Conservation (phyloP, 2,797 vertebrate species). For the Gymnoscopelus braueri region DNA sequence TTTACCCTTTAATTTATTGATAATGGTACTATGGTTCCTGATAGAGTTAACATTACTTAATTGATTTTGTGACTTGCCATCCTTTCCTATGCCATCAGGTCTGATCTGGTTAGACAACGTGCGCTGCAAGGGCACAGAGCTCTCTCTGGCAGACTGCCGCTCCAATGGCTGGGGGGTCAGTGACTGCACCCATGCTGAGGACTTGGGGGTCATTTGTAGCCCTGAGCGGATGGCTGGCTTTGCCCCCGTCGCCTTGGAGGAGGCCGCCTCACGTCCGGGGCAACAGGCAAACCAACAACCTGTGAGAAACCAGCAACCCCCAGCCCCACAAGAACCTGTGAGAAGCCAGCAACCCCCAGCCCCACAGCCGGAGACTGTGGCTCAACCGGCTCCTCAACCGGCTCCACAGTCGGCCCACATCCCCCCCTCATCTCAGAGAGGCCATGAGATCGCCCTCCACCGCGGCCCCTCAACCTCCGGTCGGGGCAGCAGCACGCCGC, state of each 20-base stretch:
- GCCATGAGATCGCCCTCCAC: slow-evolving; percentile 81
- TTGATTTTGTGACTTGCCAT: background rate
- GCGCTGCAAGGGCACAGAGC: slow-evolving; percentile 86
- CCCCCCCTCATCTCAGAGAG: slow-evolving; percentile 52
- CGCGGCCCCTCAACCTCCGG: slow-evolving; percentile 57
- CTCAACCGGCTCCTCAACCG: slow-evolving; percentile 25
- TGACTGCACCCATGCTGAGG: slow-evolving; percentile 93
- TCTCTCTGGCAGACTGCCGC: slow-evolving; percentile 85
- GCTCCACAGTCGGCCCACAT: background rate
- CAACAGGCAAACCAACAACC: slow-evolving; percentile 45
- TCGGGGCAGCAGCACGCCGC: slow-evolving; percentile 54
- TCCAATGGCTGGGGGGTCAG: slow-evolving; percentile 95
- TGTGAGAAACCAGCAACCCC: slow-evolving; percentile 34
- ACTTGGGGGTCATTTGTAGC: slow-evolving; percentile 90
- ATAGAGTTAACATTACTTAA: too few species aligned
- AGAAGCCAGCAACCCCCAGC: slow-evolving; percentile 25
- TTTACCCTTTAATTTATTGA: too few species aligned
- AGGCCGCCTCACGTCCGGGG: slow-evolving; percentile 37
- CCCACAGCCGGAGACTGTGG: slow-evolving; percentile 11
- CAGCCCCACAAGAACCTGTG: slow-evolving; percentile 39
- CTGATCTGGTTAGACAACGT: slow-evolving; percentile 97
- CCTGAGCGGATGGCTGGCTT: slow-evolving; percentile 55
- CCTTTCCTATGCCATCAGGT: slow-evolving; percentile 68
- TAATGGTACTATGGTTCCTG: too few species aligned
- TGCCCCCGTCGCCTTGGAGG: slow-evolving; percentile 38